A percentile compares a stretch with the other conserved stretches of the same genome.
These are phyloP conservation scores for Rhinolophus sinicus DNA, from an alignment of 2,113 vertebrate species.

Conservation along the genomic window DNA sequence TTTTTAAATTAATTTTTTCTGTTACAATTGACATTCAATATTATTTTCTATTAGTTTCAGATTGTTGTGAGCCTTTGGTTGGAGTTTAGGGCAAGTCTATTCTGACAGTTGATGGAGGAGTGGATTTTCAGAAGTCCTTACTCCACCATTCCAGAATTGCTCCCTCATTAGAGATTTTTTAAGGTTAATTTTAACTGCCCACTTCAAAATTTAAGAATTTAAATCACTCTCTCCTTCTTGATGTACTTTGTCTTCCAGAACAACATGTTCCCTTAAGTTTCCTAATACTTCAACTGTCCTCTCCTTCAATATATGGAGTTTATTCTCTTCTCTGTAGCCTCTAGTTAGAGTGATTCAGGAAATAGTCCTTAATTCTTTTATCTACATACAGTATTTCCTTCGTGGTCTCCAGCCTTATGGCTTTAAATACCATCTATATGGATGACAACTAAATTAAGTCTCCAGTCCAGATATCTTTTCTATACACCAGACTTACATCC, in stretches of 20 bases:
- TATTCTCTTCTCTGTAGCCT: not conserved
- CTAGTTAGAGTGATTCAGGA: not conserved
- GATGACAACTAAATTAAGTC: not conserved
- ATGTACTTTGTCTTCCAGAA: not conserved
- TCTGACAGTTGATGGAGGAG: not conserved
- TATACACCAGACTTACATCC: not conserved
- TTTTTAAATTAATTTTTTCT: too few relatives aligned
- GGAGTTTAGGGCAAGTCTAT: not conserved
- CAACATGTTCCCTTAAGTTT: not conserved
- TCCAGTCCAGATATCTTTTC: not conserved
- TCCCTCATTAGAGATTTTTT: not conserved
- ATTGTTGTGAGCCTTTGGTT: not conserved
- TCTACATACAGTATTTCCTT: not conserved
- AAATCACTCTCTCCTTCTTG: not conserved
- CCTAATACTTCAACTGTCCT: not conserved
- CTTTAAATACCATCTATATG: not conserved
- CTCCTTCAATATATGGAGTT: not conserved
- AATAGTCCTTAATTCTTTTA: not conserved
- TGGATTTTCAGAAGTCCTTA: not conserved
- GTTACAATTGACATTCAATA: too few relatives aligned
- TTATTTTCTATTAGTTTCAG: too few relatives aligned
- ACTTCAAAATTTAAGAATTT: constrained; percentile 5
- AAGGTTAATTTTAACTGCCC: not conserved
- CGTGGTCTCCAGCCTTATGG: not conserved
- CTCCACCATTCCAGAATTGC: not conserved